Conservation (phyloP, 1,140 invertebrate genomes). For the Brachionus calyciflorus region DNA sequence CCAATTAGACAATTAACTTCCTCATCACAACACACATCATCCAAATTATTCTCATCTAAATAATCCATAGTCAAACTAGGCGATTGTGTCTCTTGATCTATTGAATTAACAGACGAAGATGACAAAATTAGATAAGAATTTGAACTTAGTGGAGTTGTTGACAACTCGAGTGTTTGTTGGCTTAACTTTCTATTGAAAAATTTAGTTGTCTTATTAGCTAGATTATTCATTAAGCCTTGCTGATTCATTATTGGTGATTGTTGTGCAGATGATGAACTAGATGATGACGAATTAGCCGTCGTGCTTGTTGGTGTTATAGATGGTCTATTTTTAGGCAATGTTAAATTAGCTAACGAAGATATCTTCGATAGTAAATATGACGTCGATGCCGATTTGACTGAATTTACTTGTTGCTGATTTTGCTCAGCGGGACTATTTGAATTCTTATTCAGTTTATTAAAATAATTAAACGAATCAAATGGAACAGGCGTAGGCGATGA, state of each 20-base stretch:
- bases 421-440: background rate
- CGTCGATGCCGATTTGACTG: slow-evolving; percentile 13
- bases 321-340: background rate
- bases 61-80: slow-evolving; percentile 17
- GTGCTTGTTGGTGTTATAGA: background rate
- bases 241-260: slow-evolving; percentile 22
- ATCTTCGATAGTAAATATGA: slow-evolving; percentile 43
- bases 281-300: background rate
- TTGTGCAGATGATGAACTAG: background rate
- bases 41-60: slow-evolving; percentile 5
- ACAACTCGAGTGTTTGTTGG: slow-evolving; percentile 1
- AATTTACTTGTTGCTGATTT: background rate
- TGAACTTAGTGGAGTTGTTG: background rate
- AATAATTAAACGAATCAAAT: slow-evolving; percentile 32
- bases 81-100: slow-evolving; percentile 6
- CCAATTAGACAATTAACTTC: background rate
- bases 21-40: background rate
- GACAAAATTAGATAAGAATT: slow-evolving; percentile 28
- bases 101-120: slow-evolving; percentile 19
- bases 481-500: slow-evolving; percentile 33
- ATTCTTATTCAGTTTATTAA: slow-evolving; percentile 12
- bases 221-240: background rate
- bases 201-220: slow-evolving; percentile 16
- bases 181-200: slow-evolving; percentile 22
- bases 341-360: slow-evolving; percentile 5